A percentile compares a stretch with the other conserved stretches of the same genome.
phyloP scores from a whole-genome alignment of 2,113 vertebrate genomes.

The Atherinomorus stipes region DNA sequence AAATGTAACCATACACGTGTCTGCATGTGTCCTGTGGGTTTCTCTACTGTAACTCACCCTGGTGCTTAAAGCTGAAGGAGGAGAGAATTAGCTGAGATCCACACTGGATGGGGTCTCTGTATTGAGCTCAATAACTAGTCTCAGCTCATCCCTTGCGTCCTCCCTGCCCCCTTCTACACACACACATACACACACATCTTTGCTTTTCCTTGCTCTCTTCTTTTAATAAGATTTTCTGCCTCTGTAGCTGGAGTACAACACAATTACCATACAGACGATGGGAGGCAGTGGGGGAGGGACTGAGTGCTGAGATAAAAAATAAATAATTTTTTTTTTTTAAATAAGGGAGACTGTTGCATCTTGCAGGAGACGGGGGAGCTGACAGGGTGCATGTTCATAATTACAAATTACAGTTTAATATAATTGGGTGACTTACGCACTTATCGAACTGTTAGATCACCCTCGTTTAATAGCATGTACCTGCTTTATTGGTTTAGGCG shows the following conservation, averaged over 20 bases:
- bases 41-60: constrained; percentile 13
- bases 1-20: constrained; percentile 8
- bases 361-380: constrained; percentile 57
- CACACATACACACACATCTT: constrained; percentile 30
- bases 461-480: constrained; percentile 60
- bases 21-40: constrained; percentile 26
- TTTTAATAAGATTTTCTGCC: constrained; percentile 82
- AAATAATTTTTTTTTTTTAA: too few relatives aligned
- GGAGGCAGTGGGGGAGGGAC: constrained; percentile 38
- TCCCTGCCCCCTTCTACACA: constrained; percentile 4
- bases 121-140: constrained; percentile 54
- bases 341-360: constrained; percentile 23
- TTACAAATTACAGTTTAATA: constrained; percentile 73
- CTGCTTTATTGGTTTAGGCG: constrained; percentile 60
- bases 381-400: constrained; percentile 68
- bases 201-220: constrained; percentile 46
- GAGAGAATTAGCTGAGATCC: constrained; percentile 59
- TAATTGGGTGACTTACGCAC: constrained; percentile 71
- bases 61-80: constrained; percentile 38
- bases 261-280: constrained; percentile 76
- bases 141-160: constrained; percentile 41
- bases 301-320: constrained; percentile 11
- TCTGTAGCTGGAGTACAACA: constrained; percentile 72
- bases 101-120: constrained; percentile 44
- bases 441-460: constrained; percentile 62